Conservation (phyloP, 2,797 vertebrate genomes). For the Cynodonichthys magdalenae region DNA sequence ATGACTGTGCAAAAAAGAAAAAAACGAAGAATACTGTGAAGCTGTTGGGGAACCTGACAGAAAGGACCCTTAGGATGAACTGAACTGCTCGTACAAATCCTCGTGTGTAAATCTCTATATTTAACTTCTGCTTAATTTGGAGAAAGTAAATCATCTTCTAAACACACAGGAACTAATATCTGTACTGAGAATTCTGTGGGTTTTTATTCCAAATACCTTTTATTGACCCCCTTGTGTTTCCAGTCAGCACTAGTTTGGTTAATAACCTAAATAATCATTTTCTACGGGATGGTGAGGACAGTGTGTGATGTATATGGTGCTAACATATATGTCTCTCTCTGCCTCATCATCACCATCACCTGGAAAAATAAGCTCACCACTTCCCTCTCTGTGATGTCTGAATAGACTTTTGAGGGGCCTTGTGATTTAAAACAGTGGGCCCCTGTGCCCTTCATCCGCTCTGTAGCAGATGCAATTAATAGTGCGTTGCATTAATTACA, state of each 20-base stretch:
- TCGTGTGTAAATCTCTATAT: not conserved
- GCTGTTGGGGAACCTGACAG: not conserved
- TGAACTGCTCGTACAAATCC: too few species aligned
- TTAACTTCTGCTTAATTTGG: not conserved
- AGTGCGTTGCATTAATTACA: constrained; percentile 76
- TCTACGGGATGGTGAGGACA: not conserved
- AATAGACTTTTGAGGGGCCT: constrained; percentile 47
- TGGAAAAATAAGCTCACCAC: constrained; percentile 33
- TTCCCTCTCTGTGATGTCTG: constrained; percentile 41
- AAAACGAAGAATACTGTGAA: constrained; percentile 28
- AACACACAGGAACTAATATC: too few species aligned
- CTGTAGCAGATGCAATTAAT: constrained; percentile 75
- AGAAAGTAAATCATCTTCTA: not conserved
- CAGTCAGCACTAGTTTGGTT: constrained; percentile 1
- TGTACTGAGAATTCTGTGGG: not conserved
- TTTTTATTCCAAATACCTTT: not conserved
- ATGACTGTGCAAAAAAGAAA: not conserved
- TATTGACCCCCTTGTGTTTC: not conserved
- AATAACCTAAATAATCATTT: not conserved
- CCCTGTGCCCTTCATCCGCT: constrained; percentile 67
- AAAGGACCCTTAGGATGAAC: not conserved
- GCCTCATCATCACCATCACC: constrained; percentile 33
- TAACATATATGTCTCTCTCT: not conserved
- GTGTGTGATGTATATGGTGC: not conserved
- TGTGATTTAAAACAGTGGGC: constrained; percentile 45